Base-by-base conservation (phyloP, 2,113 vertebrate genomes). In the Panurus biarmicus region DNA sequence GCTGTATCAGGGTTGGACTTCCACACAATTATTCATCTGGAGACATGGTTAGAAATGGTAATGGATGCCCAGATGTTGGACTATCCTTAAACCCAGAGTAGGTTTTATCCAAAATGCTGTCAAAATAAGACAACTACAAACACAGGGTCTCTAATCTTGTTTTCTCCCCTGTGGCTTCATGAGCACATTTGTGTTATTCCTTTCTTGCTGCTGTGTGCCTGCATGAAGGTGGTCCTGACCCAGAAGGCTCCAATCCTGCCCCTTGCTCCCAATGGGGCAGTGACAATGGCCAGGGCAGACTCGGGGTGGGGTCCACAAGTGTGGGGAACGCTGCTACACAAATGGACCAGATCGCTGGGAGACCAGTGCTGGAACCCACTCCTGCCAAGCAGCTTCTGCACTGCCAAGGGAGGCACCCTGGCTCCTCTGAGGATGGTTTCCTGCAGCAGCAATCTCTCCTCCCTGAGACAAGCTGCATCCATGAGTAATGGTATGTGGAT, bases 261-360 rank as follows among this genome's bases (percentile, higher is more conserved):
- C 25, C 14, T 25, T 22, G n/a, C 9, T 73, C 21, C 48, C 26
- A 22, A 0, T 0, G 7, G 23, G 51, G 21, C 65, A 50, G 51
- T 2, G 29, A 9, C 36, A 74, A 8, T 22, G 48, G 40, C 23
- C 40, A 0, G 0, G 22, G 22, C 3, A 8, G 31, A 31, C 2
- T 6, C 1, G 2, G 28, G 9, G 7, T 12, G 4, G 6, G 3
- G 1, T 53, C 36, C 28, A 2, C 11, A n/a, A 20, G 31, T 14
- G 50, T 15, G 21, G 14, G 5, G 3, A 42, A 19, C 18, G 35
- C 50, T 60, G n/a, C 54, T 53, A 4, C 13, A 0, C 17, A 57
- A n/a, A 8, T 0, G 2, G 22, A 18, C 57, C 25, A 3, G 36
- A 25, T 48, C 1, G 0, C 5, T 21, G 57, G 11, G 50, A 14